Percentiles rank a stretch among this genome's conserved stretches.
Evolutionary conservation across 92 coral and sea anemone genomes (phyloP).

Genomic region (Actinernus sp.): DNA sequence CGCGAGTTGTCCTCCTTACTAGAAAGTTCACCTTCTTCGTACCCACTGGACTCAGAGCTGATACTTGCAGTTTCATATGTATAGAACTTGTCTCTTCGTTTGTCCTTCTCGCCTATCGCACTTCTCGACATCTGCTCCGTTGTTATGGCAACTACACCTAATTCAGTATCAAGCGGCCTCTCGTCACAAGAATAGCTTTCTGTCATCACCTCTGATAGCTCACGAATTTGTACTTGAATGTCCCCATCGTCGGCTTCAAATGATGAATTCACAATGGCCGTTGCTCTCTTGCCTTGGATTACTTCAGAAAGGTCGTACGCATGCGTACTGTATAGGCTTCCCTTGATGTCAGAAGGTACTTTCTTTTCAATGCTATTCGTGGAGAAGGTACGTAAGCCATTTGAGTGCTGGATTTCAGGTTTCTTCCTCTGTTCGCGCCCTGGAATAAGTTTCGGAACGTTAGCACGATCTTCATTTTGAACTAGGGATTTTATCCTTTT

Average conservation of each 20-base stretch:
- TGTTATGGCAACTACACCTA: not conserved
- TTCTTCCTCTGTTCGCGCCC: not conserved
- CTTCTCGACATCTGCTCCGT: not conserved
- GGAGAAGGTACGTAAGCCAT: not conserved
- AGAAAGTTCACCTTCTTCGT: constrained; percentile 9
- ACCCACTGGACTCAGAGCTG: constrained; percentile 29
- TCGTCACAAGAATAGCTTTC: no score
- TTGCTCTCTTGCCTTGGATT: constrained; percentile 28
- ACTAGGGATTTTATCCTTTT: no score
- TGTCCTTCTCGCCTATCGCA: not conserved
- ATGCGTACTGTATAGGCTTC: not conserved
- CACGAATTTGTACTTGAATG: not conserved
- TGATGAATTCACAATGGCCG: constrained; percentile 45
- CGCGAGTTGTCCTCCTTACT: not conserved
- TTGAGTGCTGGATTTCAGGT: not conserved
- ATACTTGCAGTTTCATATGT: not conserved
- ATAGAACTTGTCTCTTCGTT: not conserved
- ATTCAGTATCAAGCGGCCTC: not conserved
- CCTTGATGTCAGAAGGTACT: not conserved
- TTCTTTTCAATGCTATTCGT: not conserved
- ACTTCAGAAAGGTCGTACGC: constrained; percentile 33
- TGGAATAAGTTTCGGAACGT: not conserved
- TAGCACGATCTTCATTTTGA: no score
- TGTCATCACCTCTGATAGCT: no score
- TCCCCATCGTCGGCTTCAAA: constrained; percentile 38